Conservation (phyloP, 2,888 invertebrate species). For the Nineta flava region DNA sequence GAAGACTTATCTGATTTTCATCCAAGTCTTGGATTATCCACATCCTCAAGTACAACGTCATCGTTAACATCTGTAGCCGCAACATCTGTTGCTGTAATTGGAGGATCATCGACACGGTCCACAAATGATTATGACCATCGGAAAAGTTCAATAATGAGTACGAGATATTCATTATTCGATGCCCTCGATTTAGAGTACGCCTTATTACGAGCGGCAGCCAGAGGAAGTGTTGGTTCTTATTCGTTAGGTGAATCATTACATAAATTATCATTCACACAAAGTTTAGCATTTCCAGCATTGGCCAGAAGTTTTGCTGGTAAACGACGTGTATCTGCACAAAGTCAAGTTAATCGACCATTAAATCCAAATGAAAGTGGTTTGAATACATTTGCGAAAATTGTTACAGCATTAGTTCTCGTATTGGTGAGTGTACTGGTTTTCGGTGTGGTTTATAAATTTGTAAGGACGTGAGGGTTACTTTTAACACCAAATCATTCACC, state of each 20-base stretch:
- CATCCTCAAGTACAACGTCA: conserved; percentile 37
- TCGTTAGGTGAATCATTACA: conserved; percentile 54
- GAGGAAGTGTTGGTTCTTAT: conserved; percentile 56
- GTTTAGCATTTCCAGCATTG: conserved; percentile 52
- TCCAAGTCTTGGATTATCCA: conserved; percentile 25
- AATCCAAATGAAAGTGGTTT: conserved; percentile 47
- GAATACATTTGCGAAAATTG: conserved; percentile 54
- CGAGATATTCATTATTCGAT: conserved; percentile 50
- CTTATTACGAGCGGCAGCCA: conserved; percentile 46
- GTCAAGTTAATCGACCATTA: conserved; percentile 32
- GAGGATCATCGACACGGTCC: conserved; percentile 16
- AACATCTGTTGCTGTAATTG: conserved; percentile 21
- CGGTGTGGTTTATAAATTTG: conserved; percentile 56
- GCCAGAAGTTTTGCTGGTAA: conserved; percentile 51
- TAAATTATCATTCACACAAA: conserved; percentile 58
- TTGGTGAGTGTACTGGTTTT: conserved; percentile 55
- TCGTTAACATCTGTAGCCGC: conserved; percentile 38
- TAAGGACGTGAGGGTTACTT: conserved; percentile 61
- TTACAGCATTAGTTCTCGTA: conserved; percentile 51
- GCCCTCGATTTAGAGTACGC: conserved; percentile 56
- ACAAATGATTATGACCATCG: conserved; percentile 31
- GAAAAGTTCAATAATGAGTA: conserved; percentile 42
- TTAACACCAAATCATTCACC: conserved; percentile 36
- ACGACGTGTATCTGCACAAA: conserved; percentile 35
- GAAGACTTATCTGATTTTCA: conserved; percentile 32